Conservation (phyloP, 37 sponge, comb jelly and placozoan species). For the Hormiphora californensis region DNA sequence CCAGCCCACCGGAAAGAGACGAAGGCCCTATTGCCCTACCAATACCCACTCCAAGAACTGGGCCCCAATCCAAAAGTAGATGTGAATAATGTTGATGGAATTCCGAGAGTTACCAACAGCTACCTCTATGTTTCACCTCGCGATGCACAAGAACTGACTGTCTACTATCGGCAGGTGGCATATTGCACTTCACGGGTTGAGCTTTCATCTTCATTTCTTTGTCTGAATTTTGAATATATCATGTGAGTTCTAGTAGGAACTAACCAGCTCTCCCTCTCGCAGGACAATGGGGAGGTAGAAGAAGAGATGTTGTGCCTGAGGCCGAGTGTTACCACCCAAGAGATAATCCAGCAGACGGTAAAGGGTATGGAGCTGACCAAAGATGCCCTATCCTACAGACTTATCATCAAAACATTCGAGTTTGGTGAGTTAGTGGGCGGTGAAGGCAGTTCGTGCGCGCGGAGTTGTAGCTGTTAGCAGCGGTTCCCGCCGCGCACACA, state of each 20-base stretch:
- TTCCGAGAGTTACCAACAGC: conserved; percentile 1
- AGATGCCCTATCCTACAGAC: conserved; percentile 39
- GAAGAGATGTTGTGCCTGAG: conserved; percentile 14
- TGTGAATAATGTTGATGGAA: neutral
- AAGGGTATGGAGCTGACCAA: neutral
- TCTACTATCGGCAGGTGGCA: neutral
- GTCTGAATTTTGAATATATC: no score
- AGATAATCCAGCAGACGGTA: neutral
- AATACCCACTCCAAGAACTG: conserved; percentile 46
- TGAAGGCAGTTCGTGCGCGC: no score
- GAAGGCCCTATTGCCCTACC: conserved; percentile 5
- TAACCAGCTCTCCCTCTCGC: neutral
- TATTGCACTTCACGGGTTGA: neutral
- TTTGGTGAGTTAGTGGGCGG: conserved; percentile 4
- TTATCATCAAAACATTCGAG: conserved; percentile 25
- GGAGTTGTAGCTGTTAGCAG: no score
- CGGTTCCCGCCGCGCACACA: no score
- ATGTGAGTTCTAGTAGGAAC: no score
- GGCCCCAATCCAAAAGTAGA: conserved; percentile 8
- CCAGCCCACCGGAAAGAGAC: conserved; percentile 28
- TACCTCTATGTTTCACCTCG: conserved; percentile 20
- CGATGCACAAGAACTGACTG: conserved; percentile 5
- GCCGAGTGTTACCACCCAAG: conserved; percentile 3
- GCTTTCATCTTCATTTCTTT: no score
- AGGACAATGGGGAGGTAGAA: neutral